phyloP scores from a whole-genome alignment of 2,797 vertebrate genomes.

The Lemur catta region DNA sequence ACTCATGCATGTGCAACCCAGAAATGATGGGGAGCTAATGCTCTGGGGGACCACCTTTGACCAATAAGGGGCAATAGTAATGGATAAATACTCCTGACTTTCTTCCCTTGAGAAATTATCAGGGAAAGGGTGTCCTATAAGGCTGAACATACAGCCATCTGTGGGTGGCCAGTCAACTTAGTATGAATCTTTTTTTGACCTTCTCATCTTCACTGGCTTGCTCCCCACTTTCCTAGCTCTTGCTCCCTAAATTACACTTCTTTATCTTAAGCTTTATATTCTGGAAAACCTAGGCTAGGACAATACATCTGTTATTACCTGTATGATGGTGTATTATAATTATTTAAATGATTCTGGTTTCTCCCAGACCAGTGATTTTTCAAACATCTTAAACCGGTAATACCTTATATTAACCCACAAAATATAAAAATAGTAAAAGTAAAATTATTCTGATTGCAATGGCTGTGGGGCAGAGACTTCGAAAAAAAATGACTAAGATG shows the following conservation, averaged over 20 bases:
- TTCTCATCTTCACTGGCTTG: not conserved
- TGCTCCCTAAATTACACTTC: not conserved
- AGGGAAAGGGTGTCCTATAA: not conserved
- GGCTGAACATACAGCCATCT: not conserved
- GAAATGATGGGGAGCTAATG: not conserved
- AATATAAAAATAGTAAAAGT: not conserved
- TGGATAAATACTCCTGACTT: not conserved
- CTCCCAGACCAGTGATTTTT: not conserved
- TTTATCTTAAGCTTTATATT: not conserved
- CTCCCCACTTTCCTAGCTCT: not conserved
- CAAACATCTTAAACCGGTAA: not conserved
- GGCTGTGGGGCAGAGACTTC: not conserved
- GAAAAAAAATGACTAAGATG: not conserved
- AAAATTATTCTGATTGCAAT: constrained; percentile 28
- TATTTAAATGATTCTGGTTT: not conserved
- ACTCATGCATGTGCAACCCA: not conserved
- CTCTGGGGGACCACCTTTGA: not conserved
- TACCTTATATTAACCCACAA: not conserved
- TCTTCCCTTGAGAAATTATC: not conserved
- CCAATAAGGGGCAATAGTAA: not conserved
- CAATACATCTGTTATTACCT: not conserved
- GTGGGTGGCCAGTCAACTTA: not conserved
- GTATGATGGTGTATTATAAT: not conserved
- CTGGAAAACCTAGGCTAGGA: not conserved
- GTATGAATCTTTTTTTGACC: not conserved